Base-by-base conservation (phyloP, 2,797 vertebrate species). In the Natrix natrix region DNA sequence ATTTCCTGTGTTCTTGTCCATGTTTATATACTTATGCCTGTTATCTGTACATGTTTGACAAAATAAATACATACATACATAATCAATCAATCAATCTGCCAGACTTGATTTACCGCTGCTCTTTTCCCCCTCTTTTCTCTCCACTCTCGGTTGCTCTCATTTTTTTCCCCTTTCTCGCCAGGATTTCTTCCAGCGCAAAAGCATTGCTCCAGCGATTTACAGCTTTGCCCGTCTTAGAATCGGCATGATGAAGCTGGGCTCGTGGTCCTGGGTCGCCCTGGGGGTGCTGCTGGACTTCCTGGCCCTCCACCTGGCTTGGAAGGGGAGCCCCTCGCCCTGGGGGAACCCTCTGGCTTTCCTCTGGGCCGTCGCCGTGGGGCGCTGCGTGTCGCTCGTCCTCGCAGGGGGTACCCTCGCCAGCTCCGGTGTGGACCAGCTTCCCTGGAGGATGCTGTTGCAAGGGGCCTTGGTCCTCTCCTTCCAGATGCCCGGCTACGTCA, bases 401-500 rank as follows among this genome's bases (percentile, higher is more conserved):
- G 94, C 92, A 2, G 74, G 94, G 3, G 87, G n/a, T 4, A 26
- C 95, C 17, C 7, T 93, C 24, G 6, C 55, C 26, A 0, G 57
- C 60, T 59, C 1, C 60, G 0, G 10, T 0, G 8, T 96, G 92
- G 88, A 93, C 48, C 0, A 88, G 86, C 0, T 92, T 88, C 86
- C 61, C 3, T 3, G 37, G 13, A 24, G 8, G 13, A 10, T 63
- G 95, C 94, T 97, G 94, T 37, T 94, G 93, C 94, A 94, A 0
- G 32, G 95, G 28, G 22, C 97, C 0, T 95, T 86, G 0, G 97
- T 98, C 28, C 98, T 98, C 20, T 97, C 98, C 90, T 96, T 98
- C 90, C 97, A 98, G 69, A 97, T 97, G 92, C 99, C 98, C 0
- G 95, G 88, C 52, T 98, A 98, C 63, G 93, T 94, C 83, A 96